Conservation (phyloP, 2,113 vertebrate genomes). For the Melanerpes formicivorus region DNA sequence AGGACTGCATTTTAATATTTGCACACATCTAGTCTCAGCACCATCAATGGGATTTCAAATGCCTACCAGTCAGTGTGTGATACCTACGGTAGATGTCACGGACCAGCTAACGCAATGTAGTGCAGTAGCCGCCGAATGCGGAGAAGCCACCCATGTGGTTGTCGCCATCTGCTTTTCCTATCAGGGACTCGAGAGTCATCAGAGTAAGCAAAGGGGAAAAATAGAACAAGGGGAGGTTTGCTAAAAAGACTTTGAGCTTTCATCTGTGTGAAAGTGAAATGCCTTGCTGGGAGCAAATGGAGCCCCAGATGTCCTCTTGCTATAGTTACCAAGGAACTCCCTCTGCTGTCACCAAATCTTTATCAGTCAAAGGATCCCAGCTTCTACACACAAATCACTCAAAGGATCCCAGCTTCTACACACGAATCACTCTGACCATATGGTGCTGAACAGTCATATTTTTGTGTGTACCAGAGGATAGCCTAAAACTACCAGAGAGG, state of each 20-base stretch:
- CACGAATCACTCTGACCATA: background rate
- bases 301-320: background rate
- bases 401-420: background rate
- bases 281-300: background rate
- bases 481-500: too few species aligned
- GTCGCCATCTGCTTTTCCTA: constrained; percentile 62
- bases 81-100: constrained; percentile 18
- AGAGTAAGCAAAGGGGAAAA: constrained; percentile 13
- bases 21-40: constrained; percentile 9
- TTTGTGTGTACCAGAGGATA: background rate
- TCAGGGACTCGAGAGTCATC: background rate
- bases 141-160: constrained; percentile 31
- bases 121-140: constrained; percentile 39
- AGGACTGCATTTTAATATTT: constrained; percentile 14
- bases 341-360: background rate
- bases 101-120: constrained; percentile 28
- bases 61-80: background rate
- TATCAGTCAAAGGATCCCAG: background rate
- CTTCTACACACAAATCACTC: background rate
- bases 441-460: background rate
- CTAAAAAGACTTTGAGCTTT: background rate
- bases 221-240: constrained; percentile 3
- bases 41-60: constrained; percentile 50
- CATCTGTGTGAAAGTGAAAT: background rate
- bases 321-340: background rate